These are phyloP conservation scores for Cyphomyrus discorhynchus DNA, from an alignment of 2,113 vertebrate genomes.

Conservation along the genomic window DNA sequence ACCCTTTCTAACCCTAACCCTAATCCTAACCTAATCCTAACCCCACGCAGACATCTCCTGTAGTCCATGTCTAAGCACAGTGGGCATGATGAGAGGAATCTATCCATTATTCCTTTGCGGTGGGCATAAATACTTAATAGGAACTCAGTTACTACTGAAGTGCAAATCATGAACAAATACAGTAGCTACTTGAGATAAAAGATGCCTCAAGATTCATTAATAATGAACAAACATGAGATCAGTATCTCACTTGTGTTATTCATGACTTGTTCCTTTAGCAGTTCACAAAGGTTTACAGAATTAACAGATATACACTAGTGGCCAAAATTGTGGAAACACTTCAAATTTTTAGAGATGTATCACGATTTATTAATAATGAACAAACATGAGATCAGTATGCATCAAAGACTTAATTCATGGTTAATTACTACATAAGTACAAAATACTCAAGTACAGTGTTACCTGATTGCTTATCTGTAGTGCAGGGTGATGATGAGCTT, in stretches of 20 bases:
- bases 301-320: neutral
- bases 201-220: neutral
- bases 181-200: neutral
- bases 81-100: neutral
- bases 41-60: neutral
- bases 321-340: neutral
- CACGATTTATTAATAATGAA: neutral
- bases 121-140: neutral
- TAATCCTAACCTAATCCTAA: neutral
- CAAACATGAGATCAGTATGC: neutral
- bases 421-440: neutral
- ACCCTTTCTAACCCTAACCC: neutral
- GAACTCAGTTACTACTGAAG: neutral
- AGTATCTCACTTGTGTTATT: neutral
- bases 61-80: neutral
- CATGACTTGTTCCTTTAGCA: neutral
- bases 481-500: neutral
- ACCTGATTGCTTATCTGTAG: neutral
- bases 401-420: neutral
- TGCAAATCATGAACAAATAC: neutral
- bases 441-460: neutral
- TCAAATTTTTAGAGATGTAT: neutral
- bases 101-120: neutral
- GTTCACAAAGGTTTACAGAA: neutral
- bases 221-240: neutral